Evolutionary conservation across 2,797 vertebrate species (phyloP), one percentile per base, ranked within the genome.

Genomic region (Peromyscus melanophrys): DNA sequence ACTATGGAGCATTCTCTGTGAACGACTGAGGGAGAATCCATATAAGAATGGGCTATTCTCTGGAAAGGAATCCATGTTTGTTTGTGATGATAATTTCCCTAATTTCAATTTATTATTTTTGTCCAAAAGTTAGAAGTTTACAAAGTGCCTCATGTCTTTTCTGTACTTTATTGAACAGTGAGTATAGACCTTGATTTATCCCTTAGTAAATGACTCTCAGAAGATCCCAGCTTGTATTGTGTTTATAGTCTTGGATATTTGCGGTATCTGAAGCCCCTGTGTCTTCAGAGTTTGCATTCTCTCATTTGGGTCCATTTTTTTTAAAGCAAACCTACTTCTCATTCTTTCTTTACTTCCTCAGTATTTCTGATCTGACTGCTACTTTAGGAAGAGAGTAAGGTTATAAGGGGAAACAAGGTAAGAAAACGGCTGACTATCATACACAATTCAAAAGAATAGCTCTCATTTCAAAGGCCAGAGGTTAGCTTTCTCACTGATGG

Each of bases 321-420:
- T 8, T 1, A 8, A 69, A 78, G 40, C 57, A 69, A 94, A 90
- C 55, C 55, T 78, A 29, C 31, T 94, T 97, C 76, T 92, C 37
- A 69, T 40, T 95, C 57, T 73, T 95, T 95, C 55, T 93, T 80
- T 59, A 25, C 84, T 67, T 46, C 6, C 17, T 63, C 63, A 82
- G 19, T 90, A 46, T 90, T 95, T 93, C n/a, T 83, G 83, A 89
- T 96, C 69, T 94, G 83, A 91, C 23, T 91, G 23, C 49, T 91
- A 94, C 90, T 97, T 96, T 94, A 80, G 43, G 59, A 91, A 91
- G 91, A 96, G 90, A 93, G 61, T 57, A 90, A 90, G 83, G 14
- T 83, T 92, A 71, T 21, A 19, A 92, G 40, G 55, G 46, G 61
- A 90, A 92, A 75, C 52, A 73, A 95, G 83, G 81, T 95, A 94